phyloP scores from a whole-genome alignment of 1,140 invertebrate species.

The Archivesica marissinica region DNA sequence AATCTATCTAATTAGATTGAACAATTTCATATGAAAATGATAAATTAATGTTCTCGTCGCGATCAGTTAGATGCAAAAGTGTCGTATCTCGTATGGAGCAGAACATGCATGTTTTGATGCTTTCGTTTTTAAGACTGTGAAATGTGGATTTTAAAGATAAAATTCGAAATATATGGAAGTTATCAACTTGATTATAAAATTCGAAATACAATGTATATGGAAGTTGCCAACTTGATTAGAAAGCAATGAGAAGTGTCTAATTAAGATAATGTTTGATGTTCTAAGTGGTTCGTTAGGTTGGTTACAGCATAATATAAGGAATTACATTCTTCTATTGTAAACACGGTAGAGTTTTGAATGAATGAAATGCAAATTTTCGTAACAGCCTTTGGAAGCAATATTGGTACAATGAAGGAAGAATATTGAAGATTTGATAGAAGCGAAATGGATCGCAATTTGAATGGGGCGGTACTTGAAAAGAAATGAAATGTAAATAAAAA shows the following conservation, averaged over 20 bases:
- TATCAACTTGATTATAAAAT: too few species aligned
- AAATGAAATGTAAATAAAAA: conserved; percentile 36
- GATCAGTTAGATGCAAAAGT: background rate
- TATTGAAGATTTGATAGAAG: conserved; percentile 7
- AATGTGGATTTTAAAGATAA: conserved; percentile 12
- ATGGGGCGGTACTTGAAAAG: conserved; percentile 19
- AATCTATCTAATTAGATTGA: conserved; percentile 2
- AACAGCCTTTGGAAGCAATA: background rate
- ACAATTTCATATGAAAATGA: conserved; percentile 29
- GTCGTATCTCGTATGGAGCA: background rate
- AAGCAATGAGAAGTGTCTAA: background rate
- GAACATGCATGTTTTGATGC: too few species aligned
- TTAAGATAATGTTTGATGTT: background rate
- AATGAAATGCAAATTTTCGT: background rate
- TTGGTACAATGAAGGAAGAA: conserved; percentile 24
- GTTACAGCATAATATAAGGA: conserved; percentile 23
- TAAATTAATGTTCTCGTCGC: background rate
- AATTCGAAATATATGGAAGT: conserved; percentile 20
- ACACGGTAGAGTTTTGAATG: background rate
- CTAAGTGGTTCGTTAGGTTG: background rate
- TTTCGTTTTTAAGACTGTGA: too few species aligned
- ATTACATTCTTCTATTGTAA: conserved; percentile 20
- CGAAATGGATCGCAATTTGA: conserved; percentile 12
- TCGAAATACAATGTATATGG: too few species aligned
- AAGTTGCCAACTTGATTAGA: too few species aligned